Evolutionary conservation across 1,140 invertebrate species (phyloP).

Genomic region (Pseudomyrmex concolor): DNA sequence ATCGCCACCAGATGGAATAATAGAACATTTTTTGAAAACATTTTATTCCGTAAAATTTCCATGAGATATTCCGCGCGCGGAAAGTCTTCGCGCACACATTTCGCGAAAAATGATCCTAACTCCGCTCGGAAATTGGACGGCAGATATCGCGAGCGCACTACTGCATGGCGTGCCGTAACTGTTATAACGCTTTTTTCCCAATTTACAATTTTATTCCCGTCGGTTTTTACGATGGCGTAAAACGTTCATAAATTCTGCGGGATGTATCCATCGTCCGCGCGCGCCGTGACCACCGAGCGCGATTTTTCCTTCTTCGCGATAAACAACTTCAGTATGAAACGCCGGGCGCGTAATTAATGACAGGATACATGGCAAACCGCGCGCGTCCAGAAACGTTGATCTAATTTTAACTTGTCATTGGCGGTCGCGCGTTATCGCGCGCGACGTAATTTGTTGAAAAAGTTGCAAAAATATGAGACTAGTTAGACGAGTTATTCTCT

Average conservation of each 20-base stretch:
- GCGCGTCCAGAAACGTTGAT: slow-evolving; percentile 18
- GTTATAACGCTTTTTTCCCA: slow-evolving; percentile 56
- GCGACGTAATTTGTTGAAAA: slow-evolving; percentile 31
- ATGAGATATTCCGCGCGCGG: background rate
- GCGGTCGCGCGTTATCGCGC: slow-evolving; percentile 37
- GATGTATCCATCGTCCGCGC: slow-evolving; percentile 41
- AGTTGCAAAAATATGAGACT: slow-evolving; percentile 36
- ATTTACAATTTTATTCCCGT: slow-evolving; percentile 71
- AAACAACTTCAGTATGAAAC: slow-evolving; percentile 58
- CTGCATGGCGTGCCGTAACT: slow-evolving; percentile 11
- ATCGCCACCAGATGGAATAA: slow-evolving; percentile 18
- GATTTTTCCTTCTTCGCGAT: slow-evolving; percentile 46
- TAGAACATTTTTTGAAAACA: slow-evolving; percentile 15
- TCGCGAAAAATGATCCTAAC: slow-evolving; percentile 36
- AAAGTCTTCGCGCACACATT: slow-evolving; percentile 16
- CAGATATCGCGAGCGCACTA: slow-evolving; percentile 18
- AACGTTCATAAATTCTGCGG: slow-evolving; percentile 69
- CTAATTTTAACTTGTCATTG: slow-evolving; percentile 52
- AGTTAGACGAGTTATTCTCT: slow-evolving; percentile 15
- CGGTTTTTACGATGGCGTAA: slow-evolving; percentile 65
- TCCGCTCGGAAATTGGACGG: slow-evolving; percentile 26
- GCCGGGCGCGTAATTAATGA: slow-evolving; percentile 36
- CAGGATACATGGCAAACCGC: slow-evolving; percentile 26
- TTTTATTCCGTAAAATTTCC: slow-evolving; percentile 44
- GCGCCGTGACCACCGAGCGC: slow-evolving; percentile 16